Evolutionary conservation across 2,888 invertebrate genomes (phyloP), one percentile per base, ranked within the genome.

Genomic region (Euzophera pinguis): DNA sequence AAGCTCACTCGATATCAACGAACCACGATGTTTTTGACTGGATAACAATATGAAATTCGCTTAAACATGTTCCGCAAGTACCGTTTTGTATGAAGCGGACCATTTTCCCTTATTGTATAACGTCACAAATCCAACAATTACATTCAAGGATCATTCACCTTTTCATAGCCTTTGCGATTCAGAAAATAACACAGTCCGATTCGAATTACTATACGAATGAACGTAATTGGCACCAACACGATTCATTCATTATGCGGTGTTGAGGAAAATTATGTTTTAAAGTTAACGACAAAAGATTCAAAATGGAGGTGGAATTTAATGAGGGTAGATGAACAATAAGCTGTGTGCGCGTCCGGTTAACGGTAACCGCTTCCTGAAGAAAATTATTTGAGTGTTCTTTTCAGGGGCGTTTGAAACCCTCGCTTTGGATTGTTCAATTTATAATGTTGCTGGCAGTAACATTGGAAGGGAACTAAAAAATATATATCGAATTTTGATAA

Each of bases 321-420:
- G 29, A 43, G 43, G 53, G 53, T 57, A 60, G 57, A 62, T 61
- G 64, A 65, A 72, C 72, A 71, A 71, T 74, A 69, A 72, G 69
- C 65, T 64, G 64, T 59, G 58, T 59, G 57, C 39, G 58, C 65
- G 67, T 74, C 74, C 75, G 70, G 65, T 61, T 58, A 54, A 64
- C 69, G 71, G 69, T 74, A 69, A 71, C 75, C 58, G 65, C 61
- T 68, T 74, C 75, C 73, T 70, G 63, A 45, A 29, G 43, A 13
- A 43, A n/a, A 43, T 43, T 29, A 29, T 29, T 43, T 43, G 0
- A 27, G 13, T 29, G 12, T 43, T 43, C 27, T 39, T 41, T 41
- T 41, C 17, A 17, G n/a, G 10, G 17, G n/a, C 17, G 16, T 43
- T 9, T 3, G 13, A 29, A 43, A 43, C 43, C 43, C 12, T 13